Evolutionary conservation across 2,888 invertebrate genomes (phyloP), one percentile per base, ranked within the genome.

Genomic region (Drosophila dives): DNA sequence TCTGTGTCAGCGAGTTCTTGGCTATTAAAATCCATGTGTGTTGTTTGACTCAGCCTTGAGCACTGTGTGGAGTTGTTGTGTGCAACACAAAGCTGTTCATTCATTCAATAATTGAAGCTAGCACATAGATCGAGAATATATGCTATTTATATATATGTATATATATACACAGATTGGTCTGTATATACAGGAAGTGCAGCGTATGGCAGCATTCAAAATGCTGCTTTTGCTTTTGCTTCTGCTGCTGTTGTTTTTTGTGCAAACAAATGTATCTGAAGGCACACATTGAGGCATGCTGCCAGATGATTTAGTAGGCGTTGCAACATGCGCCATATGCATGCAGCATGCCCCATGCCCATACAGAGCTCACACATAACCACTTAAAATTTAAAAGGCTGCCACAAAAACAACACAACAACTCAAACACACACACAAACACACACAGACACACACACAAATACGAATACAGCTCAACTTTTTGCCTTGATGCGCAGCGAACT

Each of bases 291-390:
- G 89, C 85, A 74, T 86, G 85, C 81, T 74, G 80, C 85, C 73
- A 75, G 80, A 86, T 85, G 89, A 85, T 85, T 85, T 89, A 81
- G 89, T 89, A 89, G 85, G 85, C 85, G 85, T 89, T 89, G 83
- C 88, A 86, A 89, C 86, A 83, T 81, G 70, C 74, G 79, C 88
- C 86, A 86, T 86, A 89, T 86, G 90, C 83, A 83, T 89, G 74
- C 90, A 89, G 77, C 88, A 88, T 88, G 90, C 87, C 75, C 75
- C 65, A 75, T 79, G 48, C 77, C 80, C 70, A 75, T 79, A 54
- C 66, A 70, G 48, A 66, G 66, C 63, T 64, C 49, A 48, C 78
- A 81, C 49, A 48, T 72, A 81, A 51, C 84, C 84, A 89, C 89
- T 85, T 85, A 87, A 89, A 74, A 63, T 75, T 69, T 79, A 83